phyloP scores from a whole-genome alignment of 2,888 invertebrate genomes.

The Pardosa pseudoannulata region DNA sequence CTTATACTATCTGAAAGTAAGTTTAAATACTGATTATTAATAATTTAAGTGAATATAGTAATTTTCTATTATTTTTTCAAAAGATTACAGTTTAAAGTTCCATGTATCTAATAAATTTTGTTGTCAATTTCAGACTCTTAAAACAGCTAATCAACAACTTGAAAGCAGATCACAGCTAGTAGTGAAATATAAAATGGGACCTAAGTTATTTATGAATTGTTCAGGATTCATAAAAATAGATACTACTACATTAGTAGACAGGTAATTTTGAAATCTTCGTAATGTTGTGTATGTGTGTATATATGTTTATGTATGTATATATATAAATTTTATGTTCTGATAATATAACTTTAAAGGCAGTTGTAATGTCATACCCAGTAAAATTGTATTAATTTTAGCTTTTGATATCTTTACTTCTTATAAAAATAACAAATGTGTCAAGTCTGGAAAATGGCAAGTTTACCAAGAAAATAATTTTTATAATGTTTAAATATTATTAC shows the following conservation, averaged over 20 bases:
- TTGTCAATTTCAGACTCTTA: slow-evolving; percentile 81
- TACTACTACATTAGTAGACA: slow-evolving; percentile 94
- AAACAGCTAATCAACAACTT: slow-evolving; percentile 87
- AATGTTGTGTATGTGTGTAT: no score
- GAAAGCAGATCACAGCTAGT: slow-evolving; percentile 97
- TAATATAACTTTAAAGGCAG: no score
- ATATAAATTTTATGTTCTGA: no score
- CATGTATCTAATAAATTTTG: neutral
- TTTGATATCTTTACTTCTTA: no score
- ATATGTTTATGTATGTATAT: no score
- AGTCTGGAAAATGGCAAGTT: no score
- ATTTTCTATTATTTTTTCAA: no score
- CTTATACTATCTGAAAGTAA: slow-evolving; percentile 85
- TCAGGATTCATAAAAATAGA: slow-evolving; percentile 99
- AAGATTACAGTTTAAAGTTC: neutral
- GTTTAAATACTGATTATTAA: neutral
- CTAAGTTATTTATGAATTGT: slow-evolving; percentile 98
- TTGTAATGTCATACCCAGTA: no score
- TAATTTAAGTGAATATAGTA: neutral
- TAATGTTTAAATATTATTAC: no score
- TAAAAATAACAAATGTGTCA: no score
- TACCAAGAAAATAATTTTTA: no score
- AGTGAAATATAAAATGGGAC: slow-evolving; percentile 97
- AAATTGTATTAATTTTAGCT: no score
- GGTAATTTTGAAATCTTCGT: slow-evolving; percentile 75